phyloP scores from a whole-genome alignment of 2,888 invertebrate genomes.

The Serrognathus titanus region DNA sequence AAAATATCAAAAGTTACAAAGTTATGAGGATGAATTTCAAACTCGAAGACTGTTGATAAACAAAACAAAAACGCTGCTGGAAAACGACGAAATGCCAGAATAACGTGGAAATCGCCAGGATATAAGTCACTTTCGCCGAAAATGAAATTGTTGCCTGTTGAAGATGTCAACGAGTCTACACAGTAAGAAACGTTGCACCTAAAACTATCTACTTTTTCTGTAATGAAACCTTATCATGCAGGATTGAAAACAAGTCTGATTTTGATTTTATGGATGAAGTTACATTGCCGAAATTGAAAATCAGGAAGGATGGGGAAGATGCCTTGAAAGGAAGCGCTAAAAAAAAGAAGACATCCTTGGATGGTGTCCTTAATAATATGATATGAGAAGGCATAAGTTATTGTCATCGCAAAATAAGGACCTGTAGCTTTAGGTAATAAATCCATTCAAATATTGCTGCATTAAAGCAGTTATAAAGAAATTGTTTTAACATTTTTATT shows the following conservation, averaged over 20 bases:
- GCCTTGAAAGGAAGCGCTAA: conserved; percentile 79
- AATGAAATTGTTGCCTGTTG: conserved; percentile 38
- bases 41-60: no score
- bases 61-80: conserved; percentile 66
- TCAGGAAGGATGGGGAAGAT: conserved; percentile 69
- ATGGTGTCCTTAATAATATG: conserved; percentile 83
- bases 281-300: conserved; percentile 67
- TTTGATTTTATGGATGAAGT: conserved; percentile 88
- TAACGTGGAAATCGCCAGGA: conserved; percentile 82
- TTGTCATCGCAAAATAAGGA: conserved; percentile 31
- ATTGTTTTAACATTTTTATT: no score
- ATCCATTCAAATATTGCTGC: not conserved
- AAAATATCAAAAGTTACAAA: no score
- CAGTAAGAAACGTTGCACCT: conserved; percentile 46
- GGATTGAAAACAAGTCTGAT: conserved; percentile 61
- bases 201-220: not conserved
- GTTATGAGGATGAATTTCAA: no score
- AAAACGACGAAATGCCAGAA: conserved; percentile 64
- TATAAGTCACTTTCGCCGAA: conserved; percentile 72
- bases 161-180: conserved; percentile 35
- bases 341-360: conserved; percentile 86
- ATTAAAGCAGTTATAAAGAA: no score
- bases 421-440: not conserved
- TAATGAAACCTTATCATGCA: not conserved
- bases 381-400: conserved; percentile 72